Evolutionary conservation across 2,113 vertebrate genomes (phyloP).

Genomic region (Malaclemys terrapin): DNA sequence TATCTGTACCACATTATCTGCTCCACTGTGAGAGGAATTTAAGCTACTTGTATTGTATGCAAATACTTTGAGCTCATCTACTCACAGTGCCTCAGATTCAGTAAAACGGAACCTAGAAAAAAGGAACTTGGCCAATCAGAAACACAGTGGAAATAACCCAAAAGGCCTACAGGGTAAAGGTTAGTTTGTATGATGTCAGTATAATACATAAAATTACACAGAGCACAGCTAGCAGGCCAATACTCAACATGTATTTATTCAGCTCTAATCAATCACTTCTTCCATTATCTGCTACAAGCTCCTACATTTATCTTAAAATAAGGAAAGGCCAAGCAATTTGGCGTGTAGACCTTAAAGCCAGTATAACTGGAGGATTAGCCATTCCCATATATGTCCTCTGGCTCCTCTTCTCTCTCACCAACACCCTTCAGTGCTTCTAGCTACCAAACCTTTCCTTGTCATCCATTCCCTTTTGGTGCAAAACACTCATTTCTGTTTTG

Average conservation of each 20-base stretch:
- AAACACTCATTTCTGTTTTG: background rate
- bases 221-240: background rate
- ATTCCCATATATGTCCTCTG: background rate
- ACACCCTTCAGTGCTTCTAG: background rate
- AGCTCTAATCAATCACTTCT: background rate
- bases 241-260: background rate
- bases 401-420: background rate
- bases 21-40: background rate
- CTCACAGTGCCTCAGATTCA: background rate
- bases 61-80: conserved; percentile 24
- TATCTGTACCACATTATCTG: conserved; percentile 38
- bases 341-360: rapidly evolving
- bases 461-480: background rate
- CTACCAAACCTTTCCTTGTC: background rate
- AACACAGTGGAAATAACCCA: conserved; percentile 15
- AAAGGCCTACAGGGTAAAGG: background rate
- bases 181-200: background rate
- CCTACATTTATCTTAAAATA: background rate
- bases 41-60: conserved; percentile 1
- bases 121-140: background rate
- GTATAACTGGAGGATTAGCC: background rate
- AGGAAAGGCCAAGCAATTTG: background rate
- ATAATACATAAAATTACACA: background rate
- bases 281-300: background rate
- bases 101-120: background rate